A percentile compares a stretch with the other conserved stretches of the same genome.
phyloP scores from a whole-genome alignment of 1,140 invertebrate species.

The Yoshiicerus persimilis region DNA sequence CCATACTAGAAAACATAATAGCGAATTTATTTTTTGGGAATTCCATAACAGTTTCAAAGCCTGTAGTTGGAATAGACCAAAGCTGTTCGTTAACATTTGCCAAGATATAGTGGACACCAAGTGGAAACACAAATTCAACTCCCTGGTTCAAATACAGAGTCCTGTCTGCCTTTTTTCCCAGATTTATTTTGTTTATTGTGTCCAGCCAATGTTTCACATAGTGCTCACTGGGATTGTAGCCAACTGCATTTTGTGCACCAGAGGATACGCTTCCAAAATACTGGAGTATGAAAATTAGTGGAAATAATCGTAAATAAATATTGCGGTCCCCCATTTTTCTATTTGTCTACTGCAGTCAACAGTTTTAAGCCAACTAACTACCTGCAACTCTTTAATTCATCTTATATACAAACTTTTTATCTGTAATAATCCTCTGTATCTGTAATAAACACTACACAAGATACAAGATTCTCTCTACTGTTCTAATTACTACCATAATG shows the following conservation, averaged over 20 bases:
- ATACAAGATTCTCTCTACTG: background rate
- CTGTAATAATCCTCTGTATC: too few relatives aligned
- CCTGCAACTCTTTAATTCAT: background rate
- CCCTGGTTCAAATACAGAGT: constrained; percentile 34
- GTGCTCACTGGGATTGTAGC: background rate
- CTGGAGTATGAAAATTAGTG: background rate
- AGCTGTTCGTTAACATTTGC: constrained; percentile 34
- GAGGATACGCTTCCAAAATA: background rate
- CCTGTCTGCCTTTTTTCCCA: background rate
- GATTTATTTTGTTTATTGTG: background rate
- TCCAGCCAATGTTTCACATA: constrained; percentile 7
- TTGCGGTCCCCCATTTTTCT: background rate
- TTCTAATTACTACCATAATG: background rate
- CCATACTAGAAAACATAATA: constrained; percentile 37
- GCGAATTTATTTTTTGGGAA: constrained; percentile 33
- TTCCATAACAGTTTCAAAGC: constrained; percentile 34
- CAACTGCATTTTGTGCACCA: background rate
- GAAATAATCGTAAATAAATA: background rate
- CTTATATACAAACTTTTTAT: background rate
- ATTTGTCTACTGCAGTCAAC: background rate
- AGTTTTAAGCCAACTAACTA: background rate
- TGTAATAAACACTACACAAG: too few relatives aligned
- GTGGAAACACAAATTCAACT: constrained; percentile 38
- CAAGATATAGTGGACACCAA: constrained; percentile 32
- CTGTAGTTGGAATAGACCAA: background rate